Conservation (phyloP, 2,113 vertebrate species). For the Pangasianodon hypophthalmus region DNA sequence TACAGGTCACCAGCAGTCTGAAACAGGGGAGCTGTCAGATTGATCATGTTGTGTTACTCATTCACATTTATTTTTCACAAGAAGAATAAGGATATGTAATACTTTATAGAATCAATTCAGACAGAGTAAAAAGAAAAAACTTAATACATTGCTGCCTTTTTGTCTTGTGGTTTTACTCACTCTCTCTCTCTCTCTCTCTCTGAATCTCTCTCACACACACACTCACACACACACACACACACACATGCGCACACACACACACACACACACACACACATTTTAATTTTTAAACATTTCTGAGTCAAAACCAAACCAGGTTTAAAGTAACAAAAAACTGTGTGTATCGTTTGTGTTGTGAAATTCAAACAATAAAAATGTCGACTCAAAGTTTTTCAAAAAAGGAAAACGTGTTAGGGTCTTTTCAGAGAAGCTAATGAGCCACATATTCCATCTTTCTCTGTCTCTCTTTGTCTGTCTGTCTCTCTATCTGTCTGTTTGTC, state of each 20-base stretch:
- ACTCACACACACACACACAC: neutral
- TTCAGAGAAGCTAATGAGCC: neutral
- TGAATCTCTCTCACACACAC: neutral
- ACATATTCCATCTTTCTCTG: neutral
- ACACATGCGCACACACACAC: neutral
- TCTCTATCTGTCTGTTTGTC: neutral
- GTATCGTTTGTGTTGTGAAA: neutral
- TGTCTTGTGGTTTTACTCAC: neutral
- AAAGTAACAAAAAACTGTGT: neutral
- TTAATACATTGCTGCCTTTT: neutral
- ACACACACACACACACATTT: neutral
- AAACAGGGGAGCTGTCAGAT: constrained; percentile 12
- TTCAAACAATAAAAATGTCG: neutral
- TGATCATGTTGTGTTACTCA: constrained; percentile 5
- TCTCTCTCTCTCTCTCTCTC: neutral
- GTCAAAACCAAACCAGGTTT: neutral
- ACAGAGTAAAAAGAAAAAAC: neutral
- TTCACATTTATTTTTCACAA: neutral
- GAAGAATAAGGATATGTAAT: neutral
- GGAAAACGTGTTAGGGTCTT: neutral
- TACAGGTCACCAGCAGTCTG: constrained; percentile 30
- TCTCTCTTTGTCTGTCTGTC: neutral
- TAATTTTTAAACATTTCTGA: neutral
- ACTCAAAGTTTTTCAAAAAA: neutral
- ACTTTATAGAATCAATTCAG: neutral